Base-by-base conservation (phyloP, 2,888 invertebrate genomes). In the Melinaea marsaeus region DNA sequence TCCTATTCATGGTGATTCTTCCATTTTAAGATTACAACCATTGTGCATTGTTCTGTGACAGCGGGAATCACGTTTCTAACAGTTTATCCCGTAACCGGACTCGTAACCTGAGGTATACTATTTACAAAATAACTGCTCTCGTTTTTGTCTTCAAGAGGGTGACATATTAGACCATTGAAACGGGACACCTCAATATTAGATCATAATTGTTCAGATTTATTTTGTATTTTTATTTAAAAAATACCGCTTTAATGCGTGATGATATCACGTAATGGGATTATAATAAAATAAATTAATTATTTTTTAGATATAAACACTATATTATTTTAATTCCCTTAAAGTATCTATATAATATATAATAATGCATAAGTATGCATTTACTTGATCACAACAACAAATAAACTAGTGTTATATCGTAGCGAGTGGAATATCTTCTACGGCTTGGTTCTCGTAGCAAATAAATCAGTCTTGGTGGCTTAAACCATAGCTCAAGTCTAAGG, bases 31-130 rank as follows among this genome's bases (percentile, higher is more conserved):
- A 88, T 86, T 86, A 87, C 86, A 85, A 78, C 80, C 79, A 85
- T 87, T 88, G 85, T 86, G 80, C 79, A 85, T 87, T 88, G 85
- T 86, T 79, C 81, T 79, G 86, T 84, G 85, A 85, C 81, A 82
- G 83, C 81, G 74, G 72, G 85, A 82, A 80, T 88, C 86, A 79
- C 77, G 79, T 87, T 86, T 83, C 88, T 80, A 79, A 82, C 82
- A 81, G 77, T 83, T 84, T 80, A 82, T 82, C 79, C 77, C 79
- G 81, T 81, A 82, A 86, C 74, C 66, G 64, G 82, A 83, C 73
- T 74, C 74, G 86, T 79, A 84, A 86, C 83, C 76, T 74, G 85
- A 87, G 80, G 76, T 77, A 72, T 76, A 79, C 78, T 85, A 86
- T 88, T 85, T 84, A 85, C 84, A 84, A 82, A 75, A 74, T 68